Evolutionary conservation across 2,888 invertebrate genomes (phyloP).

Genomic region (Caenorhabditis virilis): DNA sequence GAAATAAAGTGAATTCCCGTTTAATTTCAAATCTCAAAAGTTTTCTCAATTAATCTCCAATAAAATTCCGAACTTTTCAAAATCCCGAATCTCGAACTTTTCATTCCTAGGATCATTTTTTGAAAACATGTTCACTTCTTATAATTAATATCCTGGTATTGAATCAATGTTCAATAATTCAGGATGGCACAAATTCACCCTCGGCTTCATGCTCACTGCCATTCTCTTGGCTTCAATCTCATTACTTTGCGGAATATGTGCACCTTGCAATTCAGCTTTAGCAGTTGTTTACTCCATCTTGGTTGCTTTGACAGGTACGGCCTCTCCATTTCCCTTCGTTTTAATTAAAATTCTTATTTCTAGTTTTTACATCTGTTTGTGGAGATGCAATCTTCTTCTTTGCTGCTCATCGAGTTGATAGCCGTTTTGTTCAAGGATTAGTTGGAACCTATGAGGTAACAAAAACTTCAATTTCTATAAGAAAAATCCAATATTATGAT

Average conservation of each 20-base stretch:
- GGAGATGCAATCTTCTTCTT: constrained; percentile 66
- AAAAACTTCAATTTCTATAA: neutral
- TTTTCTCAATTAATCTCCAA: too few species aligned
- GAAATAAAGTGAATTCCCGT: too few species aligned
- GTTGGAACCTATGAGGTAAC: constrained; percentile 66
- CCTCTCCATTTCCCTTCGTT: neutral
- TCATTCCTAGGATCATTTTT: too few species aligned
- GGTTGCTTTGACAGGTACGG: constrained; percentile 57
- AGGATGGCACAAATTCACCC: constrained; percentile 67
- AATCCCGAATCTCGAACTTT: too few species aligned
- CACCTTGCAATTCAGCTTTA: constrained; percentile 63
- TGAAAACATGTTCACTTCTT: too few species aligned
- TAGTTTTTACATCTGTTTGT: constrained; percentile 44
- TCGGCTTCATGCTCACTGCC: constrained; percentile 60
- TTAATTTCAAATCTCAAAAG: too few species aligned
- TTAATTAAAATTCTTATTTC: too few species aligned
- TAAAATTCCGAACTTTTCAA: too few species aligned
- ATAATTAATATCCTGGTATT: too few species aligned
- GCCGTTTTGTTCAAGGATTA: constrained; percentile 65
- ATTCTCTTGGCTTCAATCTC: constrained; percentile 55
- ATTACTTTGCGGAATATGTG: constrained; percentile 61
- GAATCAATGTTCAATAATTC: too few species aligned
- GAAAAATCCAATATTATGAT: neutral
- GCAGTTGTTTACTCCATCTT: constrained; percentile 61
- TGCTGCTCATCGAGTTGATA: constrained; percentile 67